Evolutionary conservation across 2,113 vertebrate genomes (phyloP).

Genomic region (Gallinago jamesoni): DNA sequence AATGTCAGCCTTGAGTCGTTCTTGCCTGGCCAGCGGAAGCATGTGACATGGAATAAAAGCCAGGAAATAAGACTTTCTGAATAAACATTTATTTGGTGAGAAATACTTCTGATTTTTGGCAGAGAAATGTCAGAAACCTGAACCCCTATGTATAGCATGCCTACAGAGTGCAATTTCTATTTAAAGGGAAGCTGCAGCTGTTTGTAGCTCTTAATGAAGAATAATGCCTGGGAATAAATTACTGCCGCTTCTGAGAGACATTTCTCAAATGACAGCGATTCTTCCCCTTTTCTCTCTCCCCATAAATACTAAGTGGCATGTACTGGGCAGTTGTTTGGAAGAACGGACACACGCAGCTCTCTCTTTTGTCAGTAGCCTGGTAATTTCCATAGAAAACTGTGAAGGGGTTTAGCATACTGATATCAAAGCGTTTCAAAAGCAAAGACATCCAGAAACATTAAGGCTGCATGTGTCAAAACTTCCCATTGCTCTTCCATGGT

Average conservation of each 20-base stretch:
- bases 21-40: background rate
- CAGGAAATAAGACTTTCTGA: constrained; percentile 58
- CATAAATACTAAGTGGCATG: background rate
- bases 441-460: background rate
- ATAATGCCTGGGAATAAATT: constrained; percentile 68
- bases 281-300: constrained; percentile 16
- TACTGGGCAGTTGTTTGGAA: background rate
- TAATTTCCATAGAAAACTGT: background rate
- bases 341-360: background rate
- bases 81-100: constrained; percentile 66
- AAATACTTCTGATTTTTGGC: constrained; percentile 66
- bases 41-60: constrained; percentile 24
- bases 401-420: background rate
- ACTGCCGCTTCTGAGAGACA: constrained; percentile 31
- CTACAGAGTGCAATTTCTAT: constrained; percentile 54
- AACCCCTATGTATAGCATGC: constrained; percentile 48
- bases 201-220: constrained; percentile 60
- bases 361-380: background rate
- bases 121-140: constrained; percentile 60
- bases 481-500: background rate
- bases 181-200: constrained; percentile 68
- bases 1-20: background rate
- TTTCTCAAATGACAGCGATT: constrained; percentile 18
- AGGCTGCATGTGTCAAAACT: background rate
- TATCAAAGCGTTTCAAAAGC: background rate